Percentiles rank a stretch among this genome's conserved stretches.
Conservation (phyloP, 2,113 vertebrate genomes). For the Zingel zingel region DNA sequence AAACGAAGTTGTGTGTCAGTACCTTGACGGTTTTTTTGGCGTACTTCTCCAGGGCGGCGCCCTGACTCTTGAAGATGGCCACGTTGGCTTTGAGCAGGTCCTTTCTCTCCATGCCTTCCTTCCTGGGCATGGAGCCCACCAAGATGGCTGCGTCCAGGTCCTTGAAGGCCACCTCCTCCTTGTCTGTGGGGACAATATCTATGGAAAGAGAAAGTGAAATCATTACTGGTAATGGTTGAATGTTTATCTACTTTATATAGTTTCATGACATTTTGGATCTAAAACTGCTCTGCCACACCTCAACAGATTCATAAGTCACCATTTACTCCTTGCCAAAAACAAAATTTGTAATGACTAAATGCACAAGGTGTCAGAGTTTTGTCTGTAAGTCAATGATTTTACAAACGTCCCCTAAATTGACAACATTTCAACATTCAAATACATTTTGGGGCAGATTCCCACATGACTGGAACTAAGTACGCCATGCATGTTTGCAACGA, state of each 20-base stretch:
- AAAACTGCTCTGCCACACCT: neutral
- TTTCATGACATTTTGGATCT: neutral
- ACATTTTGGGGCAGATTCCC: neutral
- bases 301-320: too few relatives aligned
- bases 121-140: slow-evolving; percentile 98
- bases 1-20: neutral
- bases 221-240: neutral
- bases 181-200: slow-evolving; percentile 95
- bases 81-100: slow-evolving; percentile 97
- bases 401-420: neutral
- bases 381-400: neutral
- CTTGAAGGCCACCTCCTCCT: slow-evolving; percentile 95
- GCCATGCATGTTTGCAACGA: neutral
- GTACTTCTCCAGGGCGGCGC: slow-evolving; percentile 93
- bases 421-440: neutral
- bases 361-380: neutral
- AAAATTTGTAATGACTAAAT: neutral
- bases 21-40: slow-evolving; percentile 98
- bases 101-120: slow-evolving; percentile 98
- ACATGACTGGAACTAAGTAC: neutral
- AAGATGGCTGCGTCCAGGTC: slow-evolving; percentile 94
- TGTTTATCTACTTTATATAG: too few relatives aligned
- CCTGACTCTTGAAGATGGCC: slow-evolving; percentile 96
- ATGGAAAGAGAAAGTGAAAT: neutral
- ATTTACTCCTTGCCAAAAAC: neutral